Evolutionary conservation across 2,888 invertebrate species (phyloP), one percentile per base, ranked within the genome.

Genomic region (Nephrocerus scutellatus): DNA sequence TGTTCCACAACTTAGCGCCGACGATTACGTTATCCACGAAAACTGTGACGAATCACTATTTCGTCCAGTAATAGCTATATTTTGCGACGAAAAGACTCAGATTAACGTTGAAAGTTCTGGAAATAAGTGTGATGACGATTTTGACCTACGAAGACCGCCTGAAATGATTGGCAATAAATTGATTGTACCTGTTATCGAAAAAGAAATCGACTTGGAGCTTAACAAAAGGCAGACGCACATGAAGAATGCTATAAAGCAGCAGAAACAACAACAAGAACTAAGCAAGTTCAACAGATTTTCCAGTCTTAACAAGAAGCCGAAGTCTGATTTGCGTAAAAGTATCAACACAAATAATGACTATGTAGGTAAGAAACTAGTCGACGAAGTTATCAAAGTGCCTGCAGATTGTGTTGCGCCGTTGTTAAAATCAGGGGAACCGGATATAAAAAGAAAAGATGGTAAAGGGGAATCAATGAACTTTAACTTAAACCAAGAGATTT

Each of bases 21-120:
- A 63, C 45, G 63, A 62, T 32, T 58, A 55, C 39, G 51, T 70
- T 20, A 74, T 74, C 33, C 72, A 74, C 55, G 75, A 75, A 59
- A 75, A 75, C 66, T 74, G 75, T 56, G 82, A 82, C 68, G 82
- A 82, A 67, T 75, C 77, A 28, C 70, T 78, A 38, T 82, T 82
- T 66, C 73, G 82, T 13, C 80, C 81, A 21, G 77, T 82, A 39
- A 74, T 81, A 14, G 61, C 69, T 21, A 68, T 68, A 36, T 64
- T 66, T 42, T 63, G 64, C 44, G 60, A 62, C 46, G 61, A 61
- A 24, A 72, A 73, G 25, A 71, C 41, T 24, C 42, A 36, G 19
- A 44, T 46, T 36, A 15, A 41, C 52, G 15, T 47, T 46, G 3
- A 29, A 42, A 4, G 39, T 39, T 29, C 30, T 13, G 38, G 19